Evolutionary conservation across 23 tunicate species (phyloP), one percentile per base, ranked within the genome.

Genomic region (Diplosoma virens): DNA sequence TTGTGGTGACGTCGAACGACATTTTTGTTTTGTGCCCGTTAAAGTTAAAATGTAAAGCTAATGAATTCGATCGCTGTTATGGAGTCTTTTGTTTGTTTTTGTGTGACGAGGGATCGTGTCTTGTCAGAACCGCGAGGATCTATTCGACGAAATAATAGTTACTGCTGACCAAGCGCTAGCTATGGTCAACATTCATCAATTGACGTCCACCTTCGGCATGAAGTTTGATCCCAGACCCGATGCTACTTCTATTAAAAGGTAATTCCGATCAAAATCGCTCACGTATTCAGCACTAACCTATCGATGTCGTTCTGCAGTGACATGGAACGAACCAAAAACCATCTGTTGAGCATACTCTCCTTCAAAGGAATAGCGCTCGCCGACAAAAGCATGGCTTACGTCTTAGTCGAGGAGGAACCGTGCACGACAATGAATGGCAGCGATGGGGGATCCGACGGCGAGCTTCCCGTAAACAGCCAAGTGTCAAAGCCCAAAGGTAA

Each of bases 201-300:
- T 92, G 22, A 60, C 85, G 0, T 80, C 87, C 6, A 81, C 85
- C 55, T 78, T 85, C 31, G 96, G 96, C 5, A 33, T 78, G 1
- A 89, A 89, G 47, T 50, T 27, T 52, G 96, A 89, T 41, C 88
- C 96, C 1, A 82, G 96, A 72, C 83, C 96, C 9, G 88, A 89
- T 31, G 88, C 88, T 0, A 79, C 88, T 2, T 25, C 67, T 32
- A 78, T 77, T 1, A 78, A 89, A 72, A 86, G 84, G 96, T 89
- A 37, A 36, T 77, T 9, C 29, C 3, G 6, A 11, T 6, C 16
- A n/a, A 7, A 41, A 7, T 41, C 50, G 50, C 50, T 7, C 50
- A 41, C n/a, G n/a, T 41, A 9, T 41, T 7, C 9, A 41, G 11
- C 50, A 41, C 50, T 41, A 41, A 9, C 14, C 14, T 7, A 41